Conservation (phyloP, 2,113 vertebrate species). For the Neopipo cinnamomea region DNA sequence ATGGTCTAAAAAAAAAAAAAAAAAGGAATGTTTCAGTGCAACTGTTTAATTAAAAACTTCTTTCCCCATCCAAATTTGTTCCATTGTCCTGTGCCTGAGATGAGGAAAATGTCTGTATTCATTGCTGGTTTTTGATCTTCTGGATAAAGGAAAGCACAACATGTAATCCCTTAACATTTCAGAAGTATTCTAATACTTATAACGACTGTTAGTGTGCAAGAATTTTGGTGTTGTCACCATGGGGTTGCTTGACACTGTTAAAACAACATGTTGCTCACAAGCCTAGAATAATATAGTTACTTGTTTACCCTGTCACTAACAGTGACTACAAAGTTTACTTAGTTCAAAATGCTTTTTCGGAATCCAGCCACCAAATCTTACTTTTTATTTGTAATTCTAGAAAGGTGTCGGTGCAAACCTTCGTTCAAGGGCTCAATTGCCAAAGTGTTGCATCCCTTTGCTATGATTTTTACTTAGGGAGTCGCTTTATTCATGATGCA, state of each 20-base stretch:
- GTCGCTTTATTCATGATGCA: background rate
- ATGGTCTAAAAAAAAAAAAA: background rate
- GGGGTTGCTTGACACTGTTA: background rate
- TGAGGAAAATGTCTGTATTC: background rate
- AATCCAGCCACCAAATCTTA: background rate
- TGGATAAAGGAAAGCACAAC: background rate
- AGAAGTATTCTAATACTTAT: background rate
- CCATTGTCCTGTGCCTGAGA: background rate
- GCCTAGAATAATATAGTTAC: background rate
- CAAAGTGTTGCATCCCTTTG: background rate
- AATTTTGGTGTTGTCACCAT: background rate
- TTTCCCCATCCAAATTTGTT: background rate
- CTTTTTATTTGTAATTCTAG: background rate
- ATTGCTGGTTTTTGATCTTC: background rate
- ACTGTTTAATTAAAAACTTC: background rate
- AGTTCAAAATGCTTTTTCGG: background rate
- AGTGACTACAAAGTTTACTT: background rate
- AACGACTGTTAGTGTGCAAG: background rate
- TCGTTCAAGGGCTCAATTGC: background rate
- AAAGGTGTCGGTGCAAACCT: background rate
- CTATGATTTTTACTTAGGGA: background rate
- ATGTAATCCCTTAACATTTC: background rate
- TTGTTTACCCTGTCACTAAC: background rate
- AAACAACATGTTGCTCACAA: background rate
- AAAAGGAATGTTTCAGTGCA: background rate